phyloP scores from a whole-genome alignment of 2,797 vertebrate genomes.

The Neostethus bicornis region DNA sequence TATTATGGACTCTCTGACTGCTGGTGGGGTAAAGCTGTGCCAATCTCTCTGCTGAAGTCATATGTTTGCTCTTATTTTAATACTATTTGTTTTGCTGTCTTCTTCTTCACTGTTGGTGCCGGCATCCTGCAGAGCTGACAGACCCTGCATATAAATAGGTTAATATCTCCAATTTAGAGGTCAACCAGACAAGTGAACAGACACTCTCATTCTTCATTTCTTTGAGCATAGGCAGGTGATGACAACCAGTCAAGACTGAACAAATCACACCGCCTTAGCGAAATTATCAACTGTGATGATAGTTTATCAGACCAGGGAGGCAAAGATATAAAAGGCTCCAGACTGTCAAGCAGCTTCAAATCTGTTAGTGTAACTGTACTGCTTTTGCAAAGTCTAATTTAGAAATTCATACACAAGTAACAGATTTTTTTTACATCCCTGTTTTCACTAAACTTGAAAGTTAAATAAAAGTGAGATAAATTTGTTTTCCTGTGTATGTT shows the following conservation, averaged over 20 bases:
- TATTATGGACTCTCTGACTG: conserved; percentile 26
- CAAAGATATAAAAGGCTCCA: conserved; percentile 52
- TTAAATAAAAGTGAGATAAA: background rate
- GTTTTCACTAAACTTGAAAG: too few species aligned
- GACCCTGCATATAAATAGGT: conserved; percentile 60
- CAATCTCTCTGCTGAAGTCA: conserved; percentile 28
- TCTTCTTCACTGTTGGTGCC: conserved; percentile 37
- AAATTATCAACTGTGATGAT: conserved; percentile 43
- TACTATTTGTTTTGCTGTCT: conserved; percentile 57
- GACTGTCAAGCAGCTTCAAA: conserved; percentile 35
- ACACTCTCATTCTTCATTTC: conserved; percentile 42
- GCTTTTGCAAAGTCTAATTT: conserved; percentile 35
- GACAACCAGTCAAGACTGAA: conserved; percentile 52
- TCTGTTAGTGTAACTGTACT: conserved; percentile 32
- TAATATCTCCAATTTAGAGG: conserved; percentile 67
- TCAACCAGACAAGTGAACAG: conserved; percentile 51
- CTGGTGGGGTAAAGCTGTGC: conserved; percentile 29
- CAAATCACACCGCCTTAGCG: conserved; percentile 51
- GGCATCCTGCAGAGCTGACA: conserved; percentile 46
- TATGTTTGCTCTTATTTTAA: conserved; percentile 28
- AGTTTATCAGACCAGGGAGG: conserved; percentile 50
- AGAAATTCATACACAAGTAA: conserved; percentile 11
- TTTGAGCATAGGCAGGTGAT: conserved; percentile 35
- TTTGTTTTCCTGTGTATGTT: background rate
- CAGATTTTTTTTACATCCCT: background rate